These are phyloP conservation scores for Dipus sagitta DNA, from an alignment of 2,797 vertebrate species.

Conservation along the genomic window DNA sequence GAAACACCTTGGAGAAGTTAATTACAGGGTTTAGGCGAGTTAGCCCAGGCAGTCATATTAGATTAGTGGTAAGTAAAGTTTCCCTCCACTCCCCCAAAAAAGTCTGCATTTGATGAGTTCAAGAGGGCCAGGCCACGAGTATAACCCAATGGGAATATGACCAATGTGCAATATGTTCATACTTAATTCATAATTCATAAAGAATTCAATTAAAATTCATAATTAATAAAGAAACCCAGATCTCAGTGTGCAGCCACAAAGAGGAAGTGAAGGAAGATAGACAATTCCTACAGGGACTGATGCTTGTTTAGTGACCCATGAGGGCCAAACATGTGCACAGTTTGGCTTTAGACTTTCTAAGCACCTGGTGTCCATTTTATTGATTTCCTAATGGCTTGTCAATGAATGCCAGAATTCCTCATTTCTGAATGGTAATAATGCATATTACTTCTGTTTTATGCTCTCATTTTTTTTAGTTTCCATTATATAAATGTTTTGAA, in stretches of 20 bases:
- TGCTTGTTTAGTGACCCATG: neutral
- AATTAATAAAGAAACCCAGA: neutral
- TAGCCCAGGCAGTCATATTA: slow-evolving; percentile 13
- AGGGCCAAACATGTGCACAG: neutral
- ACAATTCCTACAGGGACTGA: neutral
- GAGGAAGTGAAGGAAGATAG: neutral
- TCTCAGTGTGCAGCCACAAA: neutral
- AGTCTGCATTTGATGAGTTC: neutral
- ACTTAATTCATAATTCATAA: too few species aligned
- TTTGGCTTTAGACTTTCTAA: neutral
- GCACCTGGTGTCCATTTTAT: slow-evolving; percentile 9
- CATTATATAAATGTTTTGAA: neutral
- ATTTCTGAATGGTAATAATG: slow-evolving; percentile 38
- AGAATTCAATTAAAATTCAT: too few species aligned
- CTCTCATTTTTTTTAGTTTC: slow-evolving; percentile 39
- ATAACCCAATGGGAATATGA: too few species aligned
- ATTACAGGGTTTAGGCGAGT: slow-evolving; percentile 12
- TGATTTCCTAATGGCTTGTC: slow-evolving; percentile 13
- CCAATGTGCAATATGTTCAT: too few species aligned
- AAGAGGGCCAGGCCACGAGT: neutral
- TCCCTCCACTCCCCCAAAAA: neutral
- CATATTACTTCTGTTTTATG: slow-evolving; percentile 14
- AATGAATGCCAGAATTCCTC: slow-evolving; percentile 25
- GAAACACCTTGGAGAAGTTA: slow-evolving; percentile 34
- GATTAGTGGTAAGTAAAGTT: neutral